Percentiles rank a stretch among this genome's conserved stretches.
phyloP scores from a whole-genome alignment of 1,140 invertebrate genomes.

The Papilio polyxenes region DNA sequence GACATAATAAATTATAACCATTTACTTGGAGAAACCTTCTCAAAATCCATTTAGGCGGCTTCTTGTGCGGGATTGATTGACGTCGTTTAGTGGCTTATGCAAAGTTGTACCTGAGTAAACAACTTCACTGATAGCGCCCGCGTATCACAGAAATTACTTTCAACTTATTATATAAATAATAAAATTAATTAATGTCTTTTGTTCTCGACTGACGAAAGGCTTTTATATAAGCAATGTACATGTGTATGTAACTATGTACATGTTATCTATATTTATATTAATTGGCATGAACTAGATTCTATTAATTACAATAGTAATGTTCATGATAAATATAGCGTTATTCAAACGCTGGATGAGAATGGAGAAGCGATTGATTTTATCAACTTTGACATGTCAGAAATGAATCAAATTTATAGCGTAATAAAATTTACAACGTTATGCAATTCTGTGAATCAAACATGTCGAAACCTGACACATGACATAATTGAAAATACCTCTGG shows the following conservation, averaged over 20 bases:
- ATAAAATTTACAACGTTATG: conserved; percentile 1
- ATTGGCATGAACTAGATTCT: too few species aligned
- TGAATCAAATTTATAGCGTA: neutral
- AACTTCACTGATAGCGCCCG: conserved; percentile 5
- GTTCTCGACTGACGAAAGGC: too few species aligned
- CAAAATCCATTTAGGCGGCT: conserved; percentile 12
- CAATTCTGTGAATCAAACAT: neutral
- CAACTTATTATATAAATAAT: neutral
- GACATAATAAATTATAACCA: neutral
- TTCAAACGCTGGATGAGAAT: too few species aligned
- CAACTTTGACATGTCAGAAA: neutral
- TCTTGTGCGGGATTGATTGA: conserved; percentile 14
- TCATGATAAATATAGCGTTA: neutral
- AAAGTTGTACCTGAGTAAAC: conserved; percentile 25
- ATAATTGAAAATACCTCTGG: neutral
- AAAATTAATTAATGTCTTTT: neutral
- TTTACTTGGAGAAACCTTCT: neutral
- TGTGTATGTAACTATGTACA: too few species aligned
- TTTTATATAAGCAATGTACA: too few species aligned
- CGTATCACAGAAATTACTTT: conserved; percentile 3
- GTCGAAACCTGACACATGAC: neutral
- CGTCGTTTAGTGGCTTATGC: conserved; percentile 21
- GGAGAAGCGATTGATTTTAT: too few species aligned
- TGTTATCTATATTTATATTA: too few species aligned
- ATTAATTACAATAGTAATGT: too few species aligned